Conservation (phyloP, 2,113 vertebrate genomes). For the Cephalopholis sonnerati region DNA sequence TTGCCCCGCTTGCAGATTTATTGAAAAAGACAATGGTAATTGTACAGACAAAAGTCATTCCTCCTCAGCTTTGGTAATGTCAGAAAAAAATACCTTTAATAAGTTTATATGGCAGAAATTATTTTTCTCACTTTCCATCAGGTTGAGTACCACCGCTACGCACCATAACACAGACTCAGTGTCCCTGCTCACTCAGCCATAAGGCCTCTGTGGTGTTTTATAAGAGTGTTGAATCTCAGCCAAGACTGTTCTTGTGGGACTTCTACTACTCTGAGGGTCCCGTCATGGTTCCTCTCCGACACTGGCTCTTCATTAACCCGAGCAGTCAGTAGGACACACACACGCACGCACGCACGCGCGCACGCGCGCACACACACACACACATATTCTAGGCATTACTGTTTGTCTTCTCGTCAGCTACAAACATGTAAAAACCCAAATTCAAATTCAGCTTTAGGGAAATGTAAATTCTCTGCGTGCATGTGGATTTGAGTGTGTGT, state of each 20-base stretch:
- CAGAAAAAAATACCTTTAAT: not conserved
- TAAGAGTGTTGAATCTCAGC: conserved; percentile 60
- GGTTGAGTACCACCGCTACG: not conserved
- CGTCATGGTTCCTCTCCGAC: conserved; percentile 63
- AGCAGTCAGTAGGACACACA: conserved; percentile 45
- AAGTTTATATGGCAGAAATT: not conserved
- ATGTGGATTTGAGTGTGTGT: conserved; percentile 27
- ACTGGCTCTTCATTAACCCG: conserved; percentile 53
- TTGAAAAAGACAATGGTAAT: not conserved
- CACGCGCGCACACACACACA: conserved; percentile 3
- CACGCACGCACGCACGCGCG: conserved; percentile 9
- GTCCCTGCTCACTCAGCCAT: conserved; percentile 55
- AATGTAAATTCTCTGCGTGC: conserved; percentile 53
- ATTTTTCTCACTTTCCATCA: conserved; percentile 28
- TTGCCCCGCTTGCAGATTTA: not conserved
- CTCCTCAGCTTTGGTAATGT: not conserved
- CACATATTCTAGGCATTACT: conserved; percentile 25
- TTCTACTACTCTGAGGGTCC: conserved; percentile 47
- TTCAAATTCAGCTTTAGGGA: conserved; percentile 55
- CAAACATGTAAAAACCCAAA: conserved; percentile 37
- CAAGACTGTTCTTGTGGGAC: conserved; percentile 57
- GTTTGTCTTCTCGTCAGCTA: conserved; percentile 30
- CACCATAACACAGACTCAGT: conserved; percentile 32
- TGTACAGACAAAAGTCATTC: not conserved
- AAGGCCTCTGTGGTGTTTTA: conserved; percentile 50